These are phyloP conservation scores for Folsomia candida DNA, from an alignment of 2,888 invertebrate species.

Conservation along the genomic window DNA sequence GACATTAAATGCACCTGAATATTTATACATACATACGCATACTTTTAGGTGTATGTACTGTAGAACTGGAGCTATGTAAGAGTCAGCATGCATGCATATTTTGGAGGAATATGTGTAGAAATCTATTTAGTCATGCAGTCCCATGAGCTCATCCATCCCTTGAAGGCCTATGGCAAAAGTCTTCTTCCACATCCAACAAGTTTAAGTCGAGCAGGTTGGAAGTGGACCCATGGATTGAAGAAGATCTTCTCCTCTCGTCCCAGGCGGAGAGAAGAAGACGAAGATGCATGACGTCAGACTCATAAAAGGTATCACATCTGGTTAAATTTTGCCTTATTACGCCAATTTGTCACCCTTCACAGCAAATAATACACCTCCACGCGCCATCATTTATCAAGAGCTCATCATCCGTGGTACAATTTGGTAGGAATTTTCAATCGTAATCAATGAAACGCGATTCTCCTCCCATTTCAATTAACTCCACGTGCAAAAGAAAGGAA, in stretches of 20 bases:
- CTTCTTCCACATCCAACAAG: background rate
- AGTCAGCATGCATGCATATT: too few species aligned
- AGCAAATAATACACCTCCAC: background rate
- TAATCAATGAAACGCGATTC: constrained; percentile 40
- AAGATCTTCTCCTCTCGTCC: too few species aligned
- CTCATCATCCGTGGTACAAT: background rate
- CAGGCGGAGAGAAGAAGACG: too few species aligned
- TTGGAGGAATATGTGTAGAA: too few species aligned
- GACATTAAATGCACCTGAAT: too few species aligned
- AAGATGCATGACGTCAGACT: constrained; percentile 2
- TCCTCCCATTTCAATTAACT: constrained; percentile 51
- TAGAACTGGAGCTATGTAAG: too few species aligned
- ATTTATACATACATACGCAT: too few species aligned
- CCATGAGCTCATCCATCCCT: too few species aligned
- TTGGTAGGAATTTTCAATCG: constrained; percentile 17
- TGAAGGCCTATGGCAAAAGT: background rate
- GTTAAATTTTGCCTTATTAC: constrained; percentile 44
- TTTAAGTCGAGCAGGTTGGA: background rate
- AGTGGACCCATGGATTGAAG: too few species aligned
- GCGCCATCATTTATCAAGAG: background rate
- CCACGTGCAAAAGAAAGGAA: constrained; percentile 42
- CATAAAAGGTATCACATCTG: constrained; percentile 45
- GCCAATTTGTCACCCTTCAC: constrained; percentile 1
- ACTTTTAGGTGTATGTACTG: too few species aligned
- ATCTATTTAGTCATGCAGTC: too few species aligned